Percentiles rank a stretch among this genome's conserved stretches.
Conservation (phyloP, 2,797 vertebrate genomes). For the Cheirogaleus major region DNA sequence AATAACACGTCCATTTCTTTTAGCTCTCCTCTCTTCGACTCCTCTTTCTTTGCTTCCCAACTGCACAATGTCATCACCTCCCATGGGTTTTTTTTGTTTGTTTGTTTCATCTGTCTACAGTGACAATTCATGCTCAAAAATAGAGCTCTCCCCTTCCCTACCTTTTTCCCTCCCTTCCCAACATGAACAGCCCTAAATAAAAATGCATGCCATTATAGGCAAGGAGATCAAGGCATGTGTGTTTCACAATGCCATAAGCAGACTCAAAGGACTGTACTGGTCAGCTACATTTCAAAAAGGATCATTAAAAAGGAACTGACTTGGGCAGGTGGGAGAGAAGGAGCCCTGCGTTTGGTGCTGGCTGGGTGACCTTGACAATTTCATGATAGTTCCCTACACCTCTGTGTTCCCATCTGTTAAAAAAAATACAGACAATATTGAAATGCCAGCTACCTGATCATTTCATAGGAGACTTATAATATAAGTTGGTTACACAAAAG, state of each 20-base stretch:
- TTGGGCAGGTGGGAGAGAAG: conserved; percentile 12
- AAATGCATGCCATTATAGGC: conserved; percentile 4
- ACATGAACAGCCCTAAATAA: conserved; percentile 38
- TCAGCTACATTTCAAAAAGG: conserved; percentile 43
- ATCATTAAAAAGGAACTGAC: conserved; percentile 18
- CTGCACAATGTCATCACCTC: conserved; percentile 34
- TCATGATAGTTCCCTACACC: not conserved
- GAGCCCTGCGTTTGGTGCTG: conserved; percentile 10
- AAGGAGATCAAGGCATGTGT: conserved; percentile 14
- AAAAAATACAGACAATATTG: not conserved
- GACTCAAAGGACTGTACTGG: not conserved
- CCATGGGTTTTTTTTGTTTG: conserved; percentile 34
- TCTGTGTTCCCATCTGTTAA: conserved; percentile 9
- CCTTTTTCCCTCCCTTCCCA: conserved; percentile 27
- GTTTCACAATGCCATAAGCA: conserved; percentile 32
- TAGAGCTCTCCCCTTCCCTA: conserved; percentile 1
- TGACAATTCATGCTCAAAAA: conserved; percentile 53
- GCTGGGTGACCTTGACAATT: conserved; percentile 29
- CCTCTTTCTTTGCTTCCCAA: conserved; percentile 21
- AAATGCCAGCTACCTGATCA: not conserved
- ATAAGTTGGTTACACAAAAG: conserved; percentile 48
- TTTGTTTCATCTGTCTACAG: conserved; percentile 29
- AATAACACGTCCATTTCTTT: not conserved
- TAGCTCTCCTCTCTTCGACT: not conserved
- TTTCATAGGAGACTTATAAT: conserved; percentile 40